A percentile compares a stretch with the other conserved stretches of the same genome.
phyloP scores from a whole-genome alignment of 2,888 invertebrate genomes.

The Erannis defoliaria region DNA sequence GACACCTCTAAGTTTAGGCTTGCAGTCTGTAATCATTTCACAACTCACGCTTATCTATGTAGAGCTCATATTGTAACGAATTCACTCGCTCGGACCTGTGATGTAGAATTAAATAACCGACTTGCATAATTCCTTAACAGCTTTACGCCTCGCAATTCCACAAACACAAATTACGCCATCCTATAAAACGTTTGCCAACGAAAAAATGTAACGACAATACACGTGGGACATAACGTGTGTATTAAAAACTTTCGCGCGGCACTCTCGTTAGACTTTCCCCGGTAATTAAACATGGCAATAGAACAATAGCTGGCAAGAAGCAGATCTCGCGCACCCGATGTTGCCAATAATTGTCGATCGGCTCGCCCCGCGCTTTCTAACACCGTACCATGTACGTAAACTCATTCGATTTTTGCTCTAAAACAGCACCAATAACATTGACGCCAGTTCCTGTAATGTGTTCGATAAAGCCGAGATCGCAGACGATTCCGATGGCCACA shows the following conservation, averaged over 20 bases:
- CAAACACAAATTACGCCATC: conserved; percentile 63
- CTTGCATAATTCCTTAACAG: conserved; percentile 58
- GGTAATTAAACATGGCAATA: conserved; percentile 79
- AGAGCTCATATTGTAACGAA: conserved; percentile 43
- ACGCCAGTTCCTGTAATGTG: conserved; percentile 41
- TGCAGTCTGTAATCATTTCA: conserved; percentile 41
- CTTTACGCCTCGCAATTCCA: conserved; percentile 54
- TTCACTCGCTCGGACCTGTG: conserved; percentile 43
- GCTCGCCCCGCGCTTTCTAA: conserved; percentile 83
- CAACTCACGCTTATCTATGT: conserved; percentile 44
- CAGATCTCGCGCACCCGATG: conserved; percentile 75
- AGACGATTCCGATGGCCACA: conserved; percentile 49
- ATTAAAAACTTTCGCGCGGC: conserved; percentile 74
- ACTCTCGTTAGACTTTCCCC: conserved; percentile 84
- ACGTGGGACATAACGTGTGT: conserved; percentile 66
- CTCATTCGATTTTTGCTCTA: conserved; percentile 62
- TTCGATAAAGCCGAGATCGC: conserved; percentile 47
- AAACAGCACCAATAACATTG: conserved; percentile 51
- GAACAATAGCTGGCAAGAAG: conserved; percentile 80
- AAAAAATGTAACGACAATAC: conserved; percentile 64
- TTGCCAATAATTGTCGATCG: conserved; percentile 80
- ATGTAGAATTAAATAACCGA: conserved; percentile 46
- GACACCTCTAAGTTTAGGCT: conserved; percentile 25
- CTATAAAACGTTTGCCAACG: conserved; percentile 57
- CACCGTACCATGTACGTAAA: conserved; percentile 64